A percentile compares a stretch with the other conserved stretches of the same genome.
Evolutionary conservation across 2,888 invertebrate genomes (phyloP).

Genomic region (Oxyteleia sp.): DNA sequence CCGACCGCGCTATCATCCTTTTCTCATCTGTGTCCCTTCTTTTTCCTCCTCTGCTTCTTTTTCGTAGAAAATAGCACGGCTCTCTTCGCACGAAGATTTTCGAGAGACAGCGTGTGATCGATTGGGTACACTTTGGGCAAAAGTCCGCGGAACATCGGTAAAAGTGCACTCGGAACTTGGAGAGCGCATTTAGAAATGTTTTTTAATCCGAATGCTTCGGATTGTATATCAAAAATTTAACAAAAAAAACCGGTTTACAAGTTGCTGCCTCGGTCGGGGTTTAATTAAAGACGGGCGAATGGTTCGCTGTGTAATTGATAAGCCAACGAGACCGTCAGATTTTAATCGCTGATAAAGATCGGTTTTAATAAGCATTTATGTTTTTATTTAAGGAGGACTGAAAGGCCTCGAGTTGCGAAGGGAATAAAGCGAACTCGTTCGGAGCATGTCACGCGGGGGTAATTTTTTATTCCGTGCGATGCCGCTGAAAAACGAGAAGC

Average conservation of each 20-base stretch:
- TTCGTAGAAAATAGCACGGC: constrained; percentile 20
- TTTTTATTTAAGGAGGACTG: not conserved
- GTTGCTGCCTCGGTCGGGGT: not conserved
- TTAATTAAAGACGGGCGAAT: constrained; percentile 16
- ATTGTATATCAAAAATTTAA: constrained; percentile 15
- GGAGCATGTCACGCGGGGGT: not conserved
- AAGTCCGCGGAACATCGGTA: constrained; percentile 59
- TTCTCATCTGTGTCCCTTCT: constrained; percentile 30
- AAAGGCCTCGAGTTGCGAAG: not conserved
- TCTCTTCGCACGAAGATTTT: constrained; percentile 56
- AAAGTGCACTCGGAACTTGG: constrained; percentile 65
- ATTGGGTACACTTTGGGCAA: constrained; percentile 51
- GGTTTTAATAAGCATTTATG: constrained; percentile 22
- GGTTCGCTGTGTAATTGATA: constrained; percentile 21
- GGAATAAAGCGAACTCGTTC: constrained; percentile 20
- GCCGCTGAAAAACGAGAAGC: constrained; percentile 18
- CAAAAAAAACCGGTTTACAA: constrained; percentile 7
- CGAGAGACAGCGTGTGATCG: constrained; percentile 54
- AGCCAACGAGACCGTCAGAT: constrained; percentile 20
- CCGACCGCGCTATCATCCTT: constrained; percentile 28
- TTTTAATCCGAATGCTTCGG: not conserved
- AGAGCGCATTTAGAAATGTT: constrained; percentile 8
- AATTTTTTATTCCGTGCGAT: constrained; percentile 22
- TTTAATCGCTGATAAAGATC: constrained; percentile 47
- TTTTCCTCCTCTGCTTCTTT: constrained; percentile 10